A percentile compares a stretch with the other conserved stretches of the same genome.
These are phyloP conservation scores for Eupithecia subumbrata DNA, from an alignment of 2,888 invertebrate species.

Conservation along the genomic window DNA sequence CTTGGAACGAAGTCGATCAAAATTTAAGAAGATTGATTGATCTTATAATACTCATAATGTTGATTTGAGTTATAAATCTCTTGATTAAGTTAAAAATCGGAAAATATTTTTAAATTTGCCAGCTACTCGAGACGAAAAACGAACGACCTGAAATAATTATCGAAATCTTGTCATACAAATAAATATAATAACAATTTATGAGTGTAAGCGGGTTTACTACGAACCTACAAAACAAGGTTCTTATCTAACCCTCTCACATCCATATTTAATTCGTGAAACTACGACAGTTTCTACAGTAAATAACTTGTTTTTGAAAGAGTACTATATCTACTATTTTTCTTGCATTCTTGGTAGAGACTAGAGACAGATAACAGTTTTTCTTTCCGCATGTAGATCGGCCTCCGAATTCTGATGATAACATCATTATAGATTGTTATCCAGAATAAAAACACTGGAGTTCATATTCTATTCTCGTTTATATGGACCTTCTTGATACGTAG, in stretches of 20 bases:
- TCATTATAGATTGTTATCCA: neutral
- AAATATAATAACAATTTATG: neutral
- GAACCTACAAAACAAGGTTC: neutral
- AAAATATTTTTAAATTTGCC: neutral
- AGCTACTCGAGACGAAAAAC: neutral
- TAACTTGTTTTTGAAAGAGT: neutral
- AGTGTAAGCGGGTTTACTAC: neutral
- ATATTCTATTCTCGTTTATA: constrained; percentile 46
- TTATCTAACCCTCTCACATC: neutral
- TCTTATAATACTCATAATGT: neutral
- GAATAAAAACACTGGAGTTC: neutral
- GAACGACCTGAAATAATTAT: neutral
- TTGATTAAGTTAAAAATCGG: neutral
- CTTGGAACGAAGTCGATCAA: neutral
- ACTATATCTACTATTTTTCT: neutral
- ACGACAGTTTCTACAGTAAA: neutral
- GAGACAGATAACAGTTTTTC: neutral
- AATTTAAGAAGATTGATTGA: neutral
- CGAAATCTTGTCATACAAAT: neutral
- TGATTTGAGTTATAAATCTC: neutral
- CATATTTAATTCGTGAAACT: neutral
- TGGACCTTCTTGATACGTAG: constrained; percentile 66
- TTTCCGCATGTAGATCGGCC: neutral
- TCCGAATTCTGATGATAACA: neutral
- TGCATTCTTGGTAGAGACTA: neutral